Percentiles rank a stretch among this genome's conserved stretches.
These are phyloP conservation scores for Epizoanthus illoricatus DNA, from an alignment of 92 coral and sea anemone species.

Conservation along the genomic window DNA sequence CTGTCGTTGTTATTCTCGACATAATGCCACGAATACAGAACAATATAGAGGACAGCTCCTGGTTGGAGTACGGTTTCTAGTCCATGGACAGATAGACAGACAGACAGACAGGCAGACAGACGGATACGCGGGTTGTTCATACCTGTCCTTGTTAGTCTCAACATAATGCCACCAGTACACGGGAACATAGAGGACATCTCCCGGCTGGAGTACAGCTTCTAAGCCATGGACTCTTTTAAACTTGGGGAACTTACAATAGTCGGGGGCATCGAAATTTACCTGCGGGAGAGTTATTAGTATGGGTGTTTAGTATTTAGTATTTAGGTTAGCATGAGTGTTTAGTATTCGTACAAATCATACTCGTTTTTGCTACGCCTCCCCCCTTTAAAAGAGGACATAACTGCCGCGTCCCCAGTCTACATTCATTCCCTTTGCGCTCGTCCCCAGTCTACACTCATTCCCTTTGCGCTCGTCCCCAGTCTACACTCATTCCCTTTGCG, in stretches of 20 bases:
- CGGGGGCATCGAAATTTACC: conserved; percentile 51
- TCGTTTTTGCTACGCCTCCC: not conserved
- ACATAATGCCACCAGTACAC: conserved; percentile 61
- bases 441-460: too few species aligned
- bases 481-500: too few species aligned
- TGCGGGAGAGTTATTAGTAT: not conserved
- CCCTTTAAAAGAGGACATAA: too few species aligned
- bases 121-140: not conserved
- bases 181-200: conserved; percentile 52
- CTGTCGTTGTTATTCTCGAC: conserved; percentile 39
- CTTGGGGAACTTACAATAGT: conserved; percentile 48
- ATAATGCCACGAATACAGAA: conserved; percentile 52
- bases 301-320: too few species aligned
- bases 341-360: not conserved
- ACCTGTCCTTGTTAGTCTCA: conserved; percentile 42
- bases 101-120: too few species aligned
- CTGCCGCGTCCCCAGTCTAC: too few species aligned
- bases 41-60: conserved; percentile 46
- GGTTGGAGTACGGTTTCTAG: conserved; percentile 41
- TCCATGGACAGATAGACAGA: not conserved
- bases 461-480: too few species aligned
- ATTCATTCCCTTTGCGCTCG: too few species aligned
- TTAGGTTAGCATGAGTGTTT: too few species aligned
- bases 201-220: conserved; percentile 46
- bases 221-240: conserved; percentile 26